Evolutionary conservation across 2,797 vertebrate genomes (phyloP).

Genomic region (Lithobates sylvaticus): DNA sequence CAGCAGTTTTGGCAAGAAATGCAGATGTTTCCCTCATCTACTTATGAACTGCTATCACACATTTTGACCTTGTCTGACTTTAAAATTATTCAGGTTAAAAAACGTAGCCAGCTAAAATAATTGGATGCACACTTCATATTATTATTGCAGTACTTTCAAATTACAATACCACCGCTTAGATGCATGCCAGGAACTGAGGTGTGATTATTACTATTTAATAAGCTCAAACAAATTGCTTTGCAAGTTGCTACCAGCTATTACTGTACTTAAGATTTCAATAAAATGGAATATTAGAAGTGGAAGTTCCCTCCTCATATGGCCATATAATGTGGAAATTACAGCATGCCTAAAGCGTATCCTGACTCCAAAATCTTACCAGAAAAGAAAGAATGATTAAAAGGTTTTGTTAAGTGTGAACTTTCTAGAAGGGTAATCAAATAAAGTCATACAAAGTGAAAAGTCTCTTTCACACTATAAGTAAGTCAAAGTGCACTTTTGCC

Average conservation of each 20-base stretch:
- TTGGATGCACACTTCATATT: background rate
- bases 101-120: background rate
- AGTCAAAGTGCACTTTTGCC: too few species aligned
- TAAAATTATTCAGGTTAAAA: background rate
- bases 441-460: too few species aligned
- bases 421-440: too few species aligned
- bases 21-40: slow-evolving; percentile 23
- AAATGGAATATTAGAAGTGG: background rate
- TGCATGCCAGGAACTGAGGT: background rate
- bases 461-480: too few species aligned
- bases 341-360: too few species aligned
- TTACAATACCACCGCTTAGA: background rate
- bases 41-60: background rate
- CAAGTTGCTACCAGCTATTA: background rate
- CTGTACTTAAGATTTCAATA: background rate
- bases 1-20: background rate
- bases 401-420: too few species aligned
- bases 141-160: background rate
- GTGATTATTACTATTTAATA: slow-evolving; percentile 11
- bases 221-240: slow-evolving; percentile 5
- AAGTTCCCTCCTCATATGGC: background rate
- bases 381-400: too few species aligned
- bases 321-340: background rate
- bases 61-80: background rate
- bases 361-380: too few species aligned